Evolutionary conservation across 2,888 invertebrate genomes (phyloP).

Genomic region (Thalpophila matura): DNA sequence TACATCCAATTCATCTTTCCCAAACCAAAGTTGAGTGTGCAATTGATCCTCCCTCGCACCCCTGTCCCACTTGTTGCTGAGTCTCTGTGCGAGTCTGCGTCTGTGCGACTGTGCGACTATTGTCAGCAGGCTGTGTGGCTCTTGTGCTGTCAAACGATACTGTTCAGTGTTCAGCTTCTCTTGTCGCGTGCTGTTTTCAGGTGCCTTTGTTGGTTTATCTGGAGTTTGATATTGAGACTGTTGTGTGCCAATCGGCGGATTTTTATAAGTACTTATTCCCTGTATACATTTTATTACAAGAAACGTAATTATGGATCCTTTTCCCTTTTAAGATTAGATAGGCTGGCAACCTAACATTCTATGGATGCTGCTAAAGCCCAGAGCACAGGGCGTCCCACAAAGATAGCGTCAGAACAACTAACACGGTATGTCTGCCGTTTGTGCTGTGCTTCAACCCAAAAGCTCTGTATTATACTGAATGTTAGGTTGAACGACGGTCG

Average conservation of each 20-base stretch:
- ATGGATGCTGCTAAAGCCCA: too few species aligned
- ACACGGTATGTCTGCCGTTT: too few species aligned
- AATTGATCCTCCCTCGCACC: constrained; percentile 76
- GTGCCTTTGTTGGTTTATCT: constrained; percentile 35
- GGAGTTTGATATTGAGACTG: neutral
- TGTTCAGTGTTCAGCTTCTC: constrained; percentile 30
- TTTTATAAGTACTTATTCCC: neutral
- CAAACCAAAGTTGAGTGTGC: constrained; percentile 18
- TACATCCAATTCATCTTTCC: constrained; percentile 8
- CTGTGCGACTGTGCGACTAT: constrained; percentile 27
- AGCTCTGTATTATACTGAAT: too few species aligned
- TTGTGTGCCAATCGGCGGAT: neutral
- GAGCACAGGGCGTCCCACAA: too few species aligned
- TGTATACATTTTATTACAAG: too few species aligned
- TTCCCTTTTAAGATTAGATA: too few species aligned
- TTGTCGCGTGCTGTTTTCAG: constrained; percentile 33
- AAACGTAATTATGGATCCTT: too few species aligned
- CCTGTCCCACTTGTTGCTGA: constrained; percentile 81
- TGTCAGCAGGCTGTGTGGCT: constrained; percentile 24
- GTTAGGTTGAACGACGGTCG: too few species aligned
- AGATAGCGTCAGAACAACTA: too few species aligned
- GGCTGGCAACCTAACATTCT: too few species aligned
- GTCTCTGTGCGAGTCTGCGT: constrained; percentile 38
- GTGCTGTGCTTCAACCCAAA: too few species aligned
- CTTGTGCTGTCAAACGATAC: constrained; percentile 42